Conservation (phyloP, 2,888 invertebrate genomes). For the Amphipoea oculea region DNA sequence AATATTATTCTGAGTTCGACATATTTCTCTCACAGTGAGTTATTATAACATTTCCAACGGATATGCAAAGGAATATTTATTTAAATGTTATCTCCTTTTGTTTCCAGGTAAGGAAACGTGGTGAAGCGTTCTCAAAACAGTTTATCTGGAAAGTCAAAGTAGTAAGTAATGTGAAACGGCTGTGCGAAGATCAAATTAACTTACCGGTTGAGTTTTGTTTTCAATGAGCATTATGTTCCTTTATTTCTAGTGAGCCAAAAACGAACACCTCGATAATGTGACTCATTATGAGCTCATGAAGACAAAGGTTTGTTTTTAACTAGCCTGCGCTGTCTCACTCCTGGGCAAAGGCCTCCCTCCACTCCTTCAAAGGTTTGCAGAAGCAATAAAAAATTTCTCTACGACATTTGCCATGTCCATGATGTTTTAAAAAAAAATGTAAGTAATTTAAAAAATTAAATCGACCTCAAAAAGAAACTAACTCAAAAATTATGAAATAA, state of each 20-base stretch:
- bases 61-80: constrained; percentile 8
- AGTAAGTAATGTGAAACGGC: constrained; percentile 40
- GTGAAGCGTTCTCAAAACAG: constrained; percentile 51
- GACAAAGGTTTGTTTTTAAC: background rate
- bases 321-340: no score
- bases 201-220: constrained; percentile 1
- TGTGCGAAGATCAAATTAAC: constrained; percentile 5
- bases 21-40: background rate
- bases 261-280: background rate
- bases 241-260: background rate
- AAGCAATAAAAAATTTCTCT: background rate
- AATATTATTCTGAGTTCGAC: background rate
- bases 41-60: background rate
- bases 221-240: constrained; percentile 1
- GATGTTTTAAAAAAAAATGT: background rate
- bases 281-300: background rate
- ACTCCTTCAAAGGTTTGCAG: background rate
- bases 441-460: no score
- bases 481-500: no score
- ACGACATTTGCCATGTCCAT: background rate
- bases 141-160: constrained; percentile 10
- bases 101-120: constrained; percentile 54
- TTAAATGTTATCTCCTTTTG: constrained; percentile 39
- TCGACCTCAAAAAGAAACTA: no score
- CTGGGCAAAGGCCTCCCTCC: no score